Evolutionary conservation across 2,888 invertebrate species (phyloP).

Genomic region (Vanessa cardui): DNA sequence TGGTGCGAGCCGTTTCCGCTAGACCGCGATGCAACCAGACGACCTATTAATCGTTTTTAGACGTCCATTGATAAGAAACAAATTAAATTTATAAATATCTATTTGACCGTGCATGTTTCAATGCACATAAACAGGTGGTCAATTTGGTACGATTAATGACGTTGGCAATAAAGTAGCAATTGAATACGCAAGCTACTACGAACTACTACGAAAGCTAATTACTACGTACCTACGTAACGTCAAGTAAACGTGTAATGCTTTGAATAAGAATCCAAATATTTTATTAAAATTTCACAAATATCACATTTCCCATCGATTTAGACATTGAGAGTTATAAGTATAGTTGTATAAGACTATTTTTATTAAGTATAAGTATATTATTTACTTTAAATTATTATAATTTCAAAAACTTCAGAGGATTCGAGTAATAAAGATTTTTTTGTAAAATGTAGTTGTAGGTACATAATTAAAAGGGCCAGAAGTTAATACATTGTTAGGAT

Average conservation of each 20-base stretch:
- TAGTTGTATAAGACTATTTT: too few relatives aligned
- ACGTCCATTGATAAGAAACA: conserved; percentile 24
- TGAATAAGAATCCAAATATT: too few relatives aligned
- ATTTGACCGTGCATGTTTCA: background rate
- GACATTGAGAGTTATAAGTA: too few relatives aligned
- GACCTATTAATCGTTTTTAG: conserved; percentile 60
- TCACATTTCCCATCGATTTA: too few relatives aligned
- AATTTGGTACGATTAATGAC: conserved; percentile 3
- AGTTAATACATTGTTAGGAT: conserved; percentile 56
- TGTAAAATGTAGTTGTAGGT: background rate
- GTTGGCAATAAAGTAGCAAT: conserved; percentile 7
- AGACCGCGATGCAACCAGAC: conserved; percentile 68
- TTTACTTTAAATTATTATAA: too few relatives aligned
- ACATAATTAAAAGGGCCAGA: conserved; percentile 49
- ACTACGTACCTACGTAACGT: background rate
- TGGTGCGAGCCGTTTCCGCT: conserved; percentile 69
- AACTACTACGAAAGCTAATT: background rate
- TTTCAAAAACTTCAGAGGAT: background rate
- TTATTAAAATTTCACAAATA: too few relatives aligned
- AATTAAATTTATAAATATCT: background rate
- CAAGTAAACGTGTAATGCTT: too few relatives aligned
- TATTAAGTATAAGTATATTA: too few relatives aligned
- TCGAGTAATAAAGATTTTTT: background rate
- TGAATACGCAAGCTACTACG: background rate
- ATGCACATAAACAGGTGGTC: conserved; percentile 8